phyloP scores from a whole-genome alignment of 2,113 vertebrate genomes.

The Acanthochromis polyacanthus region DNA sequence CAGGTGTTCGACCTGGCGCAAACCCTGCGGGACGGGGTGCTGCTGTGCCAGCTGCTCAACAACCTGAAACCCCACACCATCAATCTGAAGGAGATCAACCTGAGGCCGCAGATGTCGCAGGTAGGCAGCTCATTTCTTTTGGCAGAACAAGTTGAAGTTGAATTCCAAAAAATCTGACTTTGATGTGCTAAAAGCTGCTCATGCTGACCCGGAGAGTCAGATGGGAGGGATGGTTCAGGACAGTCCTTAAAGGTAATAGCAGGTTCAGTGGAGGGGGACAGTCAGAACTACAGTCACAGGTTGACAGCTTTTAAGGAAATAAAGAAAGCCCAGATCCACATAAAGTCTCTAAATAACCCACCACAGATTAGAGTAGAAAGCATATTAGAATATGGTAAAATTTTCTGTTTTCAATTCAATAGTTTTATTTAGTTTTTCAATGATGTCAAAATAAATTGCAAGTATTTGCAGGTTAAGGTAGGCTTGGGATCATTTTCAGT shows the following conservation, averaged over 20 bases:
- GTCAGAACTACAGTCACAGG: background rate
- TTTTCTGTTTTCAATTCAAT: background rate
- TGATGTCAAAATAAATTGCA: constrained; percentile 9
- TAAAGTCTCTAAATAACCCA: background rate
- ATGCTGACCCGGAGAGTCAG: background rate
- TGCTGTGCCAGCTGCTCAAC: constrained; percentile 94
- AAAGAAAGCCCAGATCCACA: background rate
- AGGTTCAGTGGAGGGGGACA: background rate
- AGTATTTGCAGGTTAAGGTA: background rate
- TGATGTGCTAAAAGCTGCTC: background rate
- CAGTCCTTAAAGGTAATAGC: background rate
- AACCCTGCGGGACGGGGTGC: constrained; percentile 93
- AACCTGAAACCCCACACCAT: constrained; percentile 89
- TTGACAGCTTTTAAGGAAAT: background rate
- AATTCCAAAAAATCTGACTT: background rate
- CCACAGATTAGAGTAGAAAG: background rate
- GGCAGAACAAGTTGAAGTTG: background rate
- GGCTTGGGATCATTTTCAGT: background rate
- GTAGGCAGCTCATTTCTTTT: constrained; percentile 65
- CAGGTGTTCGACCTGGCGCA: constrained; percentile 95
- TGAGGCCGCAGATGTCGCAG: constrained; percentile 96
- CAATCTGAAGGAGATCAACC: constrained; percentile 93
- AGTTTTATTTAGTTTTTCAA: background rate
- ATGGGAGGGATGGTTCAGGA: background rate
- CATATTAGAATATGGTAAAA: background rate